These are phyloP conservation scores for Drosophila fungiperda DNA, from an alignment of 2,888 invertebrate species.

Conservation along the genomic window DNA sequence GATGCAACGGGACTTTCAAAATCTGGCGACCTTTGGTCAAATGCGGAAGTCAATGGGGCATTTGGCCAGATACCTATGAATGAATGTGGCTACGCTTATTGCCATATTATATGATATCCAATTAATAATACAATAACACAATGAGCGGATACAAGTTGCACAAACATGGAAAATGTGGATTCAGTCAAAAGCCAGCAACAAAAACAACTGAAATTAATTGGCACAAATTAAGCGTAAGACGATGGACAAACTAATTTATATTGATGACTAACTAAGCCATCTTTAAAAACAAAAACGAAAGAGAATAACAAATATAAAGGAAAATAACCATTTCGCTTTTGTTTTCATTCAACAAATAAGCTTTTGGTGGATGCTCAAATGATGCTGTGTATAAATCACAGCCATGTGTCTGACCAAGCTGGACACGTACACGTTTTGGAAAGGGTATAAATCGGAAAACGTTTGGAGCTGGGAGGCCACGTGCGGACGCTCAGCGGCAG, in stretches of 20 bases:
- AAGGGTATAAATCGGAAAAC: conserved; percentile 28
- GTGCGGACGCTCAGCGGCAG: conserved; percentile 37
- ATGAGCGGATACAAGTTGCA: neutral
- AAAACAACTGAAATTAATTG: conserved; percentile 24
- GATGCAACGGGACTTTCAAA: neutral
- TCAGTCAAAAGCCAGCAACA: neutral
- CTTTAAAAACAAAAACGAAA: neutral
- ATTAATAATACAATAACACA: conserved; percentile 15
- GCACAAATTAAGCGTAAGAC: conserved; percentile 8
- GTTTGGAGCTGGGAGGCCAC: conserved; percentile 31
- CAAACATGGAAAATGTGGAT: conserved; percentile 1
- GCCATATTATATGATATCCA: conserved; percentile 1
- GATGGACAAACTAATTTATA: neutral
- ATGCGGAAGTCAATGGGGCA: conserved; percentile 3
- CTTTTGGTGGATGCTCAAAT: neutral
- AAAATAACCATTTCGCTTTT: neutral
- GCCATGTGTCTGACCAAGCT: neutral
- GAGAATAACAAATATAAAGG: neutral
- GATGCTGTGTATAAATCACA: neutral
- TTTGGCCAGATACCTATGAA: neutral
- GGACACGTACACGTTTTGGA: neutral
- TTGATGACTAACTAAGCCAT: neutral
- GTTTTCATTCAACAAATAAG: neutral
- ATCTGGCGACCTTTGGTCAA: neutral
- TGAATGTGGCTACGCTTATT: neutral